Base-by-base conservation (phyloP, 2,113 vertebrate genomes). In the Emydocephalus ijimae region DNA sequence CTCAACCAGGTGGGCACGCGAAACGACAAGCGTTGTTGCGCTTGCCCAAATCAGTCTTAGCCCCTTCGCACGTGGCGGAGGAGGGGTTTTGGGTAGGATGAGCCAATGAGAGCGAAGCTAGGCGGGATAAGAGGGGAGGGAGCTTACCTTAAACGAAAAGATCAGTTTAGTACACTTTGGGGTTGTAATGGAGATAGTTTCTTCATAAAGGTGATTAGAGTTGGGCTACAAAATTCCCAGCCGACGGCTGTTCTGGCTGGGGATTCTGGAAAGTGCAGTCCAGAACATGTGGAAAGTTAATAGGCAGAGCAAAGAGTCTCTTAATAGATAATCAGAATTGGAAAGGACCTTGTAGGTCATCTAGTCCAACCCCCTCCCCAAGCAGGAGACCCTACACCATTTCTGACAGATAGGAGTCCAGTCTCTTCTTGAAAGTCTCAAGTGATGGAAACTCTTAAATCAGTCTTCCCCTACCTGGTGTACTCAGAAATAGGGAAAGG, bases 1-100 rank as follows among this genome's bases (percentile, higher is more conserved):
- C 94, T 98, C 34, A 96, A 97, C 93, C 95, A 97, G 96, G 97
- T 98, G 92, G 14, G 11, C 29, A 4, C 39, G 14, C 0, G 43
- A 9, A 21, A 8, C 11, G 3, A 4, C 0, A n/a, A 15, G 21
- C 26, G 59, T 0, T 0, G 34, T 34, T 0, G 88, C 21, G 88
- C 88, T 20, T 39, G 21, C 4, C 20, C 88, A 24, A 24, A 23
- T 12, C 24, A 3, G 43, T 0, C 86, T 50, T 54, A 7, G 12
- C 11, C 1, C 4, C 4, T 10, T 45, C 23, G 57, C 39, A 29
- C 89, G 6, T 29, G 39, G 48, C 18, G 23, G 48, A 48, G 45
- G 29, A 1, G 45, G 57, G 43, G 24, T 8, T 20, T 50, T 57
- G 10, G 50, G 5, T 39, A 11, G 45, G 21, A n/a, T 0, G 20